Base-by-base conservation (phyloP, 2,113 vertebrate genomes). In the Stegostoma tigrinum region DNA sequence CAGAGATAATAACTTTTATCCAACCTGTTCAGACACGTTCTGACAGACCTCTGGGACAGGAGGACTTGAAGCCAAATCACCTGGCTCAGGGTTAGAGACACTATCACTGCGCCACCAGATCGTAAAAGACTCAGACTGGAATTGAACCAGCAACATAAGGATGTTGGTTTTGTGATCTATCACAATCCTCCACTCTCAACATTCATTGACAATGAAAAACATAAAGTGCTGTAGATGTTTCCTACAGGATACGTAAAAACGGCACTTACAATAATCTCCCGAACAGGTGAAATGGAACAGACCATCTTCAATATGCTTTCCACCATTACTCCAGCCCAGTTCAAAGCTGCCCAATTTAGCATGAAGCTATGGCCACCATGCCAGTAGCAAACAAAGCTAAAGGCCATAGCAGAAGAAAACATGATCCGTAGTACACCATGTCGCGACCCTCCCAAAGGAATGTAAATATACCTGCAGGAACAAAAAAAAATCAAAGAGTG, bases 371-470 rank as follows among this genome's bases (percentile, higher is more conserved):
- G 97, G 95, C 98, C 98, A 17, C 99, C 99, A 0, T 99, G 99
- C 99, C 99, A 99, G 96, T 98, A 98, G 97, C 98, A 99, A 96
- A 99, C 98, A 27, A 99, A 99, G 0, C 98, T 98, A 48, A 99
- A 99, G 0, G 98, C 98, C 83, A 99, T 96, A 0, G 98, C 98
- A 0, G 98, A 98, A 96, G 99, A 99, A 14, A 99, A 94, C 23
- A 98, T 96, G 5, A 97, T 98, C 96, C 97, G 97, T 94, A 98
- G 96, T 14, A 96, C 95, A 34, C 98, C 98, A 0, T 97, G 97
- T 38, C 96, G 98, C 45, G 99, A 99, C 52, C 99, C 99, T 68
- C 99, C 99, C 97, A 98, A 90, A 0, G 99, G 99, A 96, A 99
- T 97, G 23, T 99, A 99, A 97, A 99, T 98, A 96, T 99, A 99